Evolutionary conservation across 2,113 vertebrate species (phyloP), one percentile per base, ranked within the genome.

Genomic region (Centropus bengalensis): DNA sequence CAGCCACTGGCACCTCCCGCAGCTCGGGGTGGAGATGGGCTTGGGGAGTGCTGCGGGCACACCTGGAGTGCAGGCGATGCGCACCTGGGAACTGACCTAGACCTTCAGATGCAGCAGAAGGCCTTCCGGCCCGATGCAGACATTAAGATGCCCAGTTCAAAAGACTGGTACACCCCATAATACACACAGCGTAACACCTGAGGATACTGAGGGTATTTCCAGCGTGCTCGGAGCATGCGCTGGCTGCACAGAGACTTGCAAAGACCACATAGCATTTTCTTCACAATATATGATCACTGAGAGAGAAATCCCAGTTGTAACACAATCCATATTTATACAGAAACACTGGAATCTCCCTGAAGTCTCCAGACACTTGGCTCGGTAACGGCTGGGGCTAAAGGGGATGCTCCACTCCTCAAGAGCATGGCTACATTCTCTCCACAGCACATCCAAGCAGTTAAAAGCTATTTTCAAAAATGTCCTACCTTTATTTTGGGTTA

Each of bases 51-150:
- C 26, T 45, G 59, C 2, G 4, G n/a, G 28, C 54, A 13, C 58
- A 20, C 9, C 42, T 2, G 0, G 5, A 33, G 23, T 1, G 1
- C 3, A 67, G 49, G 10, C 73, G 6, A 3, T 7, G 1, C 12
- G 1, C 5, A 33, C 9, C 67, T 32, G 19, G 8, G 36, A 67
- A 69, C 28, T 14, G 44, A 19, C 49, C 70, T 10, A 15, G 21
- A 60, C 0, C 38, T 64, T 47, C 14, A 13, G n/a, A 23, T 7
- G 20, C 33, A 42, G 22, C 10, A 20, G 49, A 6, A 3, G 26
- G 6, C 30, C 56, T 14, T 32, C 21, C 26, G 5, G 26, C 56
- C 51, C 4, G 51, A 32, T 6, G 26, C 22, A 38, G 42, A 15
- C 27, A 10, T 12, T 10, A 14, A 42, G 45, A 33, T 22, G 32